Conservation (phyloP, 1,140 invertebrate species). For the Drosophila biarmipes region DNA sequence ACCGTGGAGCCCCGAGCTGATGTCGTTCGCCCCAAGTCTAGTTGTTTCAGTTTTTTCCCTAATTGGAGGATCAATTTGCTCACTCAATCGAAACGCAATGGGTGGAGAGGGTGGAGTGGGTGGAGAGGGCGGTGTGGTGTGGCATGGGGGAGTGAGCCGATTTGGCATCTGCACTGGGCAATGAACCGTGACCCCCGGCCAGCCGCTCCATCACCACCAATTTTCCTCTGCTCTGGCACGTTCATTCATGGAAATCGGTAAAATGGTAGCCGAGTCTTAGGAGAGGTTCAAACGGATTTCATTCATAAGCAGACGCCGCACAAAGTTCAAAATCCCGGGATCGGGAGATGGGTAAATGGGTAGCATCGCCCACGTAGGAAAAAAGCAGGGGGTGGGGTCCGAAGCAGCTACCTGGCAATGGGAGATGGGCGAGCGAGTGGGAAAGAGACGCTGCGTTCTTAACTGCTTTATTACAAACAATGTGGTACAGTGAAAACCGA, state of each 20-base stretch:
- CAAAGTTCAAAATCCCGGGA: conserved; percentile 50
- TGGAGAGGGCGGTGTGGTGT: too few species aligned
- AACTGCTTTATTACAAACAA: conserved; percentile 71
- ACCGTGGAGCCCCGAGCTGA: conserved; percentile 11
- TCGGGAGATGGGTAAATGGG: background rate
- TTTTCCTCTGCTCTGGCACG: conserved; percentile 23
- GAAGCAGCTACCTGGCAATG: conserved; percentile 38
- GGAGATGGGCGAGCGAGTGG: conserved; percentile 31
- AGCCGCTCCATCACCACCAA: conserved; percentile 2
- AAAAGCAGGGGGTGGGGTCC: background rate
- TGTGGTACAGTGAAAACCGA: conserved; percentile 8
- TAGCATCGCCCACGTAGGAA: conserved; percentile 28
- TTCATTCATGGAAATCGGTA: conserved; percentile 35
- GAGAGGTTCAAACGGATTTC: conserved; percentile 45
- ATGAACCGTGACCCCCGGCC: conserved; percentile 28
- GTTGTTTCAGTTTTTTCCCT: conserved; percentile 3
- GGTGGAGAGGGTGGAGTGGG: conserved; percentile 15
- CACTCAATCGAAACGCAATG: conserved; percentile 37
- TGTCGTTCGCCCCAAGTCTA: background rate
- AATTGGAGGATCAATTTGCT: conserved; percentile 56
- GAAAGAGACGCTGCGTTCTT: conserved; percentile 45
- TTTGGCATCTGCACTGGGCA: conserved; percentile 40
- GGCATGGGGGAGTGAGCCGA: conserved; percentile 1
- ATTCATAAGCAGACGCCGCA: conserved; percentile 57
- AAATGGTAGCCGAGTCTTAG: conserved; percentile 10